Percentiles rank a stretch among this genome's conserved stretches.
Conservation (phyloP, 2,888 invertebrate genomes). For the Phengaris alcon region DNA sequence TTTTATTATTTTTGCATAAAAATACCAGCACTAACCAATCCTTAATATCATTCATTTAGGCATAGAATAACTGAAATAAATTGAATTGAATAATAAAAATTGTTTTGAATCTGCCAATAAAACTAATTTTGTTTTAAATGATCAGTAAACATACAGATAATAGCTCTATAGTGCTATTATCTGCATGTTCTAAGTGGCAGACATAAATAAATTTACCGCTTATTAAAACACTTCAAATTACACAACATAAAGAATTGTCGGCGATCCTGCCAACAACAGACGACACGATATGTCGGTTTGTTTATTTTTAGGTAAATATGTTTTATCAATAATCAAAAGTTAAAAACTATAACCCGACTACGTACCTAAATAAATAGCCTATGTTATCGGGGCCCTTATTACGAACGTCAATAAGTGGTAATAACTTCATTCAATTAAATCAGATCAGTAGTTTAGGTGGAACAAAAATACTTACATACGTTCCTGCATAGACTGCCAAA, state of each 20-base stretch:
- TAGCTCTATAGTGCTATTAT: conserved; percentile 41
- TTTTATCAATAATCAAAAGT: too few species aligned
- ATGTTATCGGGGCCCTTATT: too few species aligned
- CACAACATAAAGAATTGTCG: conserved; percentile 46
- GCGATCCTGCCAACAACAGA: conserved; percentile 42
- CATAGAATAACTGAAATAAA: not conserved
- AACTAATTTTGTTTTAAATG: not conserved
- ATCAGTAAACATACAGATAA: not conserved
- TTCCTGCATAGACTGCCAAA: too few species aligned
- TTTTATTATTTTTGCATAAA: too few species aligned
- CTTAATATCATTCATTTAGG: not conserved
- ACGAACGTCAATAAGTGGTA: too few species aligned
- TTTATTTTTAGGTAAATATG: too few species aligned
- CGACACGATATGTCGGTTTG: conserved; percentile 39
- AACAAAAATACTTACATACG: too few species aligned
- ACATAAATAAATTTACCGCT: conserved; percentile 60
- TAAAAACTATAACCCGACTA: too few species aligned
- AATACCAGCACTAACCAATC: too few species aligned
- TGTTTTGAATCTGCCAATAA: not conserved
- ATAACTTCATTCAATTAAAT: too few species aligned
- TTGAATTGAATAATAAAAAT: not conserved
- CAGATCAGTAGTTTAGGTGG: too few species aligned
- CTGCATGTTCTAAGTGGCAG: conserved; percentile 45
- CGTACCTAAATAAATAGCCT: too few species aligned
- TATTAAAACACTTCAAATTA: conserved; percentile 64